A percentile compares a stretch with the other conserved stretches of the same genome.
phyloP scores from a whole-genome alignment of 2,113 vertebrate genomes.

The Siniperca knerii region DNA sequence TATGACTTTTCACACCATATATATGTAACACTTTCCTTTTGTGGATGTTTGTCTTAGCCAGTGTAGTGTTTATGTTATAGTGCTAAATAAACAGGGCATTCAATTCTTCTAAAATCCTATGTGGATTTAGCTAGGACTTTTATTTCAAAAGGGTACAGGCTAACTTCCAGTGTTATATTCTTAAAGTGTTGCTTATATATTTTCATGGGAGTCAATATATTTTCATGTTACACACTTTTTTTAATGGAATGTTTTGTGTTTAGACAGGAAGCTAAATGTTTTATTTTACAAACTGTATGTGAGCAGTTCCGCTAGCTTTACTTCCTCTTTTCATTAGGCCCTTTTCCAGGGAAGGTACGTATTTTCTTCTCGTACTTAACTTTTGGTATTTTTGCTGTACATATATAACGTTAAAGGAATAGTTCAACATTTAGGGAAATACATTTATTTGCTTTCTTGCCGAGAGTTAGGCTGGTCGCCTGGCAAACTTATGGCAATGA shows the following conservation, averaged over 20 bases:
- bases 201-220: not conserved
- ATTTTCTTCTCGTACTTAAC: no score
- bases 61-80: not conserved
- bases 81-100: not conserved
- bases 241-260: not conserved
- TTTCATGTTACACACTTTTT: not conserved
- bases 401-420: not conserved
- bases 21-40: not conserved
- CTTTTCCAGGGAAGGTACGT: no score
- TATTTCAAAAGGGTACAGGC: not conserved
- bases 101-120: not conserved
- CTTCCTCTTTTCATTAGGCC: not conserved
- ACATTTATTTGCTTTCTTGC: no score
- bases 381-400: not conserved
- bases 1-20: not conserved
- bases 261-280: not conserved
- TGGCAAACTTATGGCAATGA: no score
- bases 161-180: no score
- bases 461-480: no score
- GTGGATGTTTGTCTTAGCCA: not conserved
- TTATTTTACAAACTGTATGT: not conserved
- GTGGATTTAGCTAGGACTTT: not conserved
- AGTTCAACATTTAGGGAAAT: not conserved
- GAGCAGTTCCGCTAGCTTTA: not conserved
- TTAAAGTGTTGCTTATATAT: not conserved